These are phyloP conservation scores for Oncorhynchus nerka DNA, from an alignment of 2,113 vertebrate species.

Conservation along the genomic window DNA sequence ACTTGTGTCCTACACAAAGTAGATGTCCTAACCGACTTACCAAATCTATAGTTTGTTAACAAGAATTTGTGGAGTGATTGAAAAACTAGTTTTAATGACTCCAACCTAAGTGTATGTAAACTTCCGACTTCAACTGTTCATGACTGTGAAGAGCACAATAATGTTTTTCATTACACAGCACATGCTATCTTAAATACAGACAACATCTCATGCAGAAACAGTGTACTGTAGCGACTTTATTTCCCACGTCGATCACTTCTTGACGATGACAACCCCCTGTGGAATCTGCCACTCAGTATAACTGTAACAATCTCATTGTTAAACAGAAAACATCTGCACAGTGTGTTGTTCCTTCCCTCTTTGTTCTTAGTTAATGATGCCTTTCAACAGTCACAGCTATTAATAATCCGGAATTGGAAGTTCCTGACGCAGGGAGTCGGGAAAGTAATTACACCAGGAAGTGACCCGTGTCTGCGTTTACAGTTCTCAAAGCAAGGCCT, in stretches of 20 bases:
- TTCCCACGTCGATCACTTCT: neutral
- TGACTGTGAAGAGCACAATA: too few relatives aligned
- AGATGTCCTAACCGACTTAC: too few relatives aligned
- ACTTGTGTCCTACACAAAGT: too few relatives aligned
- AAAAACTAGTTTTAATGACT: too few relatives aligned
- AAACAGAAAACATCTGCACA: constrained; percentile 1
- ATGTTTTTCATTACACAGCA: too few relatives aligned
- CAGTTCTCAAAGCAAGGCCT: constrained; percentile 45
- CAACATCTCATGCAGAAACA: too few relatives aligned
- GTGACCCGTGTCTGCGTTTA: constrained; percentile 62
- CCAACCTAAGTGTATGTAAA: too few relatives aligned
- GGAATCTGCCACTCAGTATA: neutral
- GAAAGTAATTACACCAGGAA: constrained; percentile 58
- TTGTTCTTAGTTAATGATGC: constrained; percentile 21
- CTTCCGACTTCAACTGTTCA: too few relatives aligned
- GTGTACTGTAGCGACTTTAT: too few relatives aligned
- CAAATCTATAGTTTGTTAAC: too few relatives aligned
- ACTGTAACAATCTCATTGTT: neutral
- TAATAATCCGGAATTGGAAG: constrained; percentile 3
- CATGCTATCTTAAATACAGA: too few relatives aligned
- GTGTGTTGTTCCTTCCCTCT: constrained; percentile 3
- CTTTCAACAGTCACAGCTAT: constrained; percentile 15
- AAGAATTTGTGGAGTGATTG: too few relatives aligned
- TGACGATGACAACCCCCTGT: neutral
- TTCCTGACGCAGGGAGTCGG: neutral